These are phyloP conservation scores for Pheosia tremula DNA, from an alignment of 2,888 invertebrate species.

Conservation along the genomic window DNA sequence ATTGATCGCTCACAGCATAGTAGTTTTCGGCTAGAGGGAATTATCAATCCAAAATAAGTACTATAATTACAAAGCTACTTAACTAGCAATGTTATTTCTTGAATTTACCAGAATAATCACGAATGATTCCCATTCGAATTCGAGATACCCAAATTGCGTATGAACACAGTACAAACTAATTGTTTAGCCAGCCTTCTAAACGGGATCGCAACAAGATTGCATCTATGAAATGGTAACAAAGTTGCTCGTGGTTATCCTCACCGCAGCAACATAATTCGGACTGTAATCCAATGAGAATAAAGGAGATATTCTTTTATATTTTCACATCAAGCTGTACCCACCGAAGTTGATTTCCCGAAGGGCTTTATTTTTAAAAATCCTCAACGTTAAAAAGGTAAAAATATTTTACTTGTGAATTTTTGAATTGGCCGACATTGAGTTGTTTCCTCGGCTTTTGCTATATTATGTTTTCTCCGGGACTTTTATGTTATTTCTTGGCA, in stretches of 20 bases:
- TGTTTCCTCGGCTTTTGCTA: constrained; percentile 31
- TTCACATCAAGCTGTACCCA: constrained; percentile 50
- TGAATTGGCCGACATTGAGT: constrained; percentile 53
- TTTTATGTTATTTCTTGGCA: constrained; percentile 7
- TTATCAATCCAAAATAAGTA: too few species aligned
- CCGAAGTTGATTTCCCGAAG: constrained; percentile 79
- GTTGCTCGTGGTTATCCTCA: constrained; percentile 21
- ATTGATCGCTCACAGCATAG: too few species aligned
- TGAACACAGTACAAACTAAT: constrained; percentile 44
- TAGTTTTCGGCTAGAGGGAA: too few species aligned
- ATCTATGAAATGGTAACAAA: constrained; percentile 49
- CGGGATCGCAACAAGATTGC: constrained; percentile 57
- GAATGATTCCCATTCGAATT: constrained; percentile 16
- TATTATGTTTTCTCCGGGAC: constrained; percentile 10
- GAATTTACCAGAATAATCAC: constrained; percentile 11
- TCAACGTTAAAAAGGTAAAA: constrained; percentile 66
- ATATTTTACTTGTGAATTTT: constrained; percentile 67
- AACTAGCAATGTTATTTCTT: background rate
- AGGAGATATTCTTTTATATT: constrained; percentile 53
- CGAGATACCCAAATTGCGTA: constrained; percentile 31
- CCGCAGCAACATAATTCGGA: constrained; percentile 20
- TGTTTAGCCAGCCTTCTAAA: constrained; percentile 52
- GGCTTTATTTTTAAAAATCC: constrained; percentile 75
- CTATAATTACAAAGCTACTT: too few species aligned
- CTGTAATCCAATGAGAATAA: constrained; percentile 45